Evolutionary conservation across 2,888 invertebrate genomes (phyloP), one percentile per base, ranked within the genome.

Genomic region (Beris morrisii): DNA sequence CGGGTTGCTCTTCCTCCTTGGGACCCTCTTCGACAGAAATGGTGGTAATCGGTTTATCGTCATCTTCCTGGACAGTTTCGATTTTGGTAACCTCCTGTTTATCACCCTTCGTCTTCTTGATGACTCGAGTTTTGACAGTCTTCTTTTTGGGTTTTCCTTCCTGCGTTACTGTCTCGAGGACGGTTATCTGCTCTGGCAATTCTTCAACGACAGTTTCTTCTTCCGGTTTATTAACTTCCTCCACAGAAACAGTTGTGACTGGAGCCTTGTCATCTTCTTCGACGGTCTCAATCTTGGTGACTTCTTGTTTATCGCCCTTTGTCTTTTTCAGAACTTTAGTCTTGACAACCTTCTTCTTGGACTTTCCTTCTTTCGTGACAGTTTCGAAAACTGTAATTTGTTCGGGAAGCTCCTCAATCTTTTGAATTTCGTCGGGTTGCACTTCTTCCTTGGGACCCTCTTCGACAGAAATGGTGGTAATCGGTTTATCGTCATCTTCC

Each of bases 231-330:
- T 70, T 70, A 22, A 67, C 66, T 59, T 73, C 71, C 69, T 72
- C 67, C 67, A 72, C 66, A n/a, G 74, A 72, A 4, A 74, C 72
- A 0, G 76, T 78, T 7, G 76, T 79, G 69, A 78, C 73, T 4
- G 81, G 81, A 69, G 76, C 72, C 68, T 79, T 75, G 13, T 75
- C 79, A 70, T 79, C 81, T 73, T 80, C 77, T 67, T 75, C 75
- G 15, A 79, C 75, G 9, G 80, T 80, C n/a, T 78, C 73, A 48
- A 81, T 79, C 73, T 79, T 77, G 3, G 79, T 81, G 22, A 78
- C 73, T 72, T 82, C 78, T 52, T 78, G 73, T 77, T 38, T 38
- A 38, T 38, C 38, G 38, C 38, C 38, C 38, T 38, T 38, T 5
- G 38, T 38, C 38, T 1, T 38, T 38, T 38, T 38, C 2, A 38